These are phyloP conservation scores for Boulengerochromis microlepis DNA, from an alignment of 2,113 vertebrate genomes.

Conservation along the genomic window DNA sequence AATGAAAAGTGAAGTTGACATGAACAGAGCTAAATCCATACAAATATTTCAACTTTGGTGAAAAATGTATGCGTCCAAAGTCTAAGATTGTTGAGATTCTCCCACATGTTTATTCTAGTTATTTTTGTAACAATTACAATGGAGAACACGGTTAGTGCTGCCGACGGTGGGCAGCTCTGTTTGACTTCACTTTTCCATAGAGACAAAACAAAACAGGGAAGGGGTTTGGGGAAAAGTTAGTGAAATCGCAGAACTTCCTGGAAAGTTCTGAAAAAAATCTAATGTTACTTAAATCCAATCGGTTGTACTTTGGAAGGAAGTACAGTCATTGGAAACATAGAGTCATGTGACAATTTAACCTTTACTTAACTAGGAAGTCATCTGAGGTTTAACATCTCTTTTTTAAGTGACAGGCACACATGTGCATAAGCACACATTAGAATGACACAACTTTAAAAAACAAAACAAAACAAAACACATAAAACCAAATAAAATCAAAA, in stretches of 20 bases:
- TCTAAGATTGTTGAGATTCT: not conserved
- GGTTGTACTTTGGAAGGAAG: not conserved
- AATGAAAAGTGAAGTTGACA: not conserved
- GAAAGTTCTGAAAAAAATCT: not conserved
- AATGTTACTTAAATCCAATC: not conserved
- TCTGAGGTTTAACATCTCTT: not conserved
- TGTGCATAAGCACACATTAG: not conserved
- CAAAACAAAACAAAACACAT: not conserved
- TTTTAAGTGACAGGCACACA: not conserved
- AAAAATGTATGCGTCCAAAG: not conserved
- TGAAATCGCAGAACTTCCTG: not conserved
- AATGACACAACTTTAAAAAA: fast-evolving
- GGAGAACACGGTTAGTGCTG: not conserved
- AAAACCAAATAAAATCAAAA: not conserved
- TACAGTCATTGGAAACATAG: not conserved
- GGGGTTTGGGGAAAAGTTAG: not conserved
- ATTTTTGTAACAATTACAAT: not conserved
- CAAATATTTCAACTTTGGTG: not conserved
- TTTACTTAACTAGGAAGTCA: not conserved
- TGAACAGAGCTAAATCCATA: not conserved
- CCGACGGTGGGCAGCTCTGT: not conserved
- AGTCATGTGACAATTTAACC: not conserved
- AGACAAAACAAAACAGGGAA: not conserved
- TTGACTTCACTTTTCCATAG: not conserved
- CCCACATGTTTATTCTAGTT: not conserved